These are phyloP conservation scores for Patella pellucida DNA, from an alignment of 2,888 invertebrate genomes.

Conservation along the genomic window DNA sequence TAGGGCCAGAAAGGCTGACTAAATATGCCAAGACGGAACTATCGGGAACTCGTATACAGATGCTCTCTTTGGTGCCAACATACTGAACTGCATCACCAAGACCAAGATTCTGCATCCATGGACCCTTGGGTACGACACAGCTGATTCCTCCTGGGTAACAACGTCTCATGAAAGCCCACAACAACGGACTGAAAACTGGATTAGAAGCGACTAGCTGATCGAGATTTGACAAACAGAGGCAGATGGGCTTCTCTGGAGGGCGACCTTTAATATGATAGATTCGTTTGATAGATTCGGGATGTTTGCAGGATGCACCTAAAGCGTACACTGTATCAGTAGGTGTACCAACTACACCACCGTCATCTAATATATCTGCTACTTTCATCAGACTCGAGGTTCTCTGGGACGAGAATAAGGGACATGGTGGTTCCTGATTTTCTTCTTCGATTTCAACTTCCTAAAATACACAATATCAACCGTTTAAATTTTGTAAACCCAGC, in stretches of 20 bases:
- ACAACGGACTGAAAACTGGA: slow-evolving; percentile 44
- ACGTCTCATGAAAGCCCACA: slow-evolving; percentile 50
- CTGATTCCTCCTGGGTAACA: slow-evolving; percentile 55
- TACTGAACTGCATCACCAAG: slow-evolving; percentile 37
- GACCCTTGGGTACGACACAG: slow-evolving; percentile 51
- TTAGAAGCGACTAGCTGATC: slow-evolving; percentile 45
- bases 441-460: slow-evolving; percentile 29
- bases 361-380: slow-evolving; percentile 42
- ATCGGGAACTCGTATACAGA: slow-evolving; percentile 53
- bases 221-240: slow-evolving; percentile 51
- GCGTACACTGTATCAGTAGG: slow-evolving; percentile 57
- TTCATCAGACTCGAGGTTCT: slow-evolving; percentile 40
- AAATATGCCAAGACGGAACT: slow-evolving; percentile 49
- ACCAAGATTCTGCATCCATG: slow-evolving; percentile 45
- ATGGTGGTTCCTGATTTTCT: slow-evolving; percentile 31
- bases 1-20: slow-evolving; percentile 46
- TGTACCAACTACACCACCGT: slow-evolving; percentile 47
- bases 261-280: slow-evolving; percentile 53
- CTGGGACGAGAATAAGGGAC: slow-evolving; percentile 44
- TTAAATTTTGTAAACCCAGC: neutral
- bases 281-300: slow-evolving; percentile 45
- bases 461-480: slow-evolving; percentile 18
- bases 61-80: slow-evolving; percentile 48
- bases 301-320: slow-evolving; percentile 48
- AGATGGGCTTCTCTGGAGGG: slow-evolving; percentile 54